These are phyloP conservation scores for Pentalonia nigronervosa DNA, from an alignment of 1,140 invertebrate genomes.

Conservation along the genomic window DNA sequence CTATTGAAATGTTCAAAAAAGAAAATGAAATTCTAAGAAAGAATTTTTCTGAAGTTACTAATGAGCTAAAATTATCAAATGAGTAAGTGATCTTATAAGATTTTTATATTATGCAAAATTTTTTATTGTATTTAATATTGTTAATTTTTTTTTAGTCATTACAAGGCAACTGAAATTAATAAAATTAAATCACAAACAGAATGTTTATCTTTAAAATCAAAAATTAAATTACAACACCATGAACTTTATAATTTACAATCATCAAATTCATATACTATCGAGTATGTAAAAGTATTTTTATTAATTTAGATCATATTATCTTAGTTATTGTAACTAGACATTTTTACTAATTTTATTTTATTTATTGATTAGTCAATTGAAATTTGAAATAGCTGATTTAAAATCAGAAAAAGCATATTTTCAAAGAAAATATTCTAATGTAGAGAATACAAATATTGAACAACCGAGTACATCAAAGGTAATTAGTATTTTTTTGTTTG, in stretches of 20 bases:
- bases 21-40: not conserved
- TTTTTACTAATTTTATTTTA: not conserved
- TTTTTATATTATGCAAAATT: not conserved
- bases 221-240: not conserved
- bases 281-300: slow-evolving; percentile 7
- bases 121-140: not conserved
- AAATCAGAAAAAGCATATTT: slow-evolving; percentile 38
- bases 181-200: not conserved
- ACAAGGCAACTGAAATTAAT: not conserved
- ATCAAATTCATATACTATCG: not conserved
- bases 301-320: not conserved
- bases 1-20: not conserved
- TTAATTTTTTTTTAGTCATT: not conserved
- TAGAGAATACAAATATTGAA: not conserved
- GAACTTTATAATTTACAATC: slow-evolving; percentile 40
- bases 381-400: slow-evolving; percentile 29
- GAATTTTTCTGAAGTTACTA: too few relatives aligned
- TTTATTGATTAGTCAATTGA: not conserved
- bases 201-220: not conserved
- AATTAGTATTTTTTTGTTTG: not conserved
- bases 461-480: slow-evolving; percentile 3
- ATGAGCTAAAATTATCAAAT: not conserved
- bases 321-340: not conserved
- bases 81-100: not conserved
- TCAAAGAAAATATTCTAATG: not conserved